Evolutionary conservation across 2,113 vertebrate species (phyloP).

Genomic region (Chroicocephalus ridibundus): DNA sequence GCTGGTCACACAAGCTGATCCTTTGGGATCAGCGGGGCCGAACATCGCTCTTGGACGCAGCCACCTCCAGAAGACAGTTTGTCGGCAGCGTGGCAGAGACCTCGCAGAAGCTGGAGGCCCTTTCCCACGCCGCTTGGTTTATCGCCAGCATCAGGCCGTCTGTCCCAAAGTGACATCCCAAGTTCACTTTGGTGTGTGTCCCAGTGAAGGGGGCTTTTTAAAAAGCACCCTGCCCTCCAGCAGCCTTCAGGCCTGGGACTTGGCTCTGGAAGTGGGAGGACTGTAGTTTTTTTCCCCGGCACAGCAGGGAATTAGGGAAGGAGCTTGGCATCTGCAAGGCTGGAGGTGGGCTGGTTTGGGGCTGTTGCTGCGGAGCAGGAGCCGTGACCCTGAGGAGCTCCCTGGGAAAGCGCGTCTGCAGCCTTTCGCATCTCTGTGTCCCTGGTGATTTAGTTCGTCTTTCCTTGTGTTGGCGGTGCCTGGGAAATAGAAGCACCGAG

Average conservation of each 20-base stretch:
- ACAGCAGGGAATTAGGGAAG: background rate
- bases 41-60: background rate
- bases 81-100: background rate
- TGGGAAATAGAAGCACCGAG: background rate
- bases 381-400: background rate
- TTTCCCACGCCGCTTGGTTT: background rate
- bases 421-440: background rate
- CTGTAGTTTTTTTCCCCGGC: background rate
- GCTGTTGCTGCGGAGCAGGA: background rate
- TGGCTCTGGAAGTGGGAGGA: background rate
- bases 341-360: background rate
- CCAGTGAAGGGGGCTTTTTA: background rate
- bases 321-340: background rate
- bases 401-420: background rate
- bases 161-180: background rate
- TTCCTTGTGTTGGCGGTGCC: background rate
- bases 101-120: background rate
- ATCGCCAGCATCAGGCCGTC: background rate
- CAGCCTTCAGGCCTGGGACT: background rate
- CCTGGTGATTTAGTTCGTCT: background rate
- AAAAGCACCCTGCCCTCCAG: background rate
- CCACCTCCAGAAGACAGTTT: background rate
- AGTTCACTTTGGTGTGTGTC: rapidly evolving
- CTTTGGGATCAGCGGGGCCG: background rate
- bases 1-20: background rate